phyloP scores from a whole-genome alignment of 1,140 invertebrate genomes.

The Belonocnema kinseyi region DNA sequence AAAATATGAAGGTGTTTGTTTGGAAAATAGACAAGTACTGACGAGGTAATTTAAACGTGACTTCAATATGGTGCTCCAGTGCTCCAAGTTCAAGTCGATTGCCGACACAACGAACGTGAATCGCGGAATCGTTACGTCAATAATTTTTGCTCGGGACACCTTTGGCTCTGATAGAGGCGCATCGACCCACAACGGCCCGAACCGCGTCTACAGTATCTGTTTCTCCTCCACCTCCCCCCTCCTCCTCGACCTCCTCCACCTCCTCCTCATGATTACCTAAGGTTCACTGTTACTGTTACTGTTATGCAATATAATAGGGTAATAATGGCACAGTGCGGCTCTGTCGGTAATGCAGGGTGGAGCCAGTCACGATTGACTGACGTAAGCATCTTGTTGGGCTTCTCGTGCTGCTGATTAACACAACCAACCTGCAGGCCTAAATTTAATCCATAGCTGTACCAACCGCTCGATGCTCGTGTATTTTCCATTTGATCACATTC shows the following conservation, averaged over 20 bases:
- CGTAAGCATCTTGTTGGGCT: slow-evolving; percentile 69
- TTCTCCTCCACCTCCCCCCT: background rate
- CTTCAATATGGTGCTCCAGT: too few species aligned
- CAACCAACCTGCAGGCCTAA: slow-evolving; percentile 32
- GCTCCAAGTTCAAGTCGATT: too few species aligned
- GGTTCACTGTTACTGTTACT: slow-evolving; percentile 58
- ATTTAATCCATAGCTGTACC: background rate
- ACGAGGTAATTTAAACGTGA: too few species aligned
- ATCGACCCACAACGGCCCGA: too few species aligned
- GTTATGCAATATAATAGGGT: slow-evolving; percentile 73
- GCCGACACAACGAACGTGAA: too few species aligned
- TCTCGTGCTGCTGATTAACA: slow-evolving; percentile 42
- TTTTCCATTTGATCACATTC: background rate
- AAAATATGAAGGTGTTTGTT: too few species aligned
- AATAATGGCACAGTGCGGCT: slow-evolving; percentile 68
- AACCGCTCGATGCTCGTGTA: too few species aligned
- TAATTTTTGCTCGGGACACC: too few species aligned
- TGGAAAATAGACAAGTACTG: too few species aligned
- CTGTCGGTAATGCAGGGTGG: slow-evolving; percentile 67
- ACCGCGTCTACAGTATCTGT: too few species aligned
- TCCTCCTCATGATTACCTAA: background rate
- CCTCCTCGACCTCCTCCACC: background rate
- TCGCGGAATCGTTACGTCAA: too few species aligned
- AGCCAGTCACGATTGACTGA: slow-evolving; percentile 72
- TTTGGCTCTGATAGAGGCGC: too few species aligned